Conservation (phyloP, 2,797 vertebrate species). For the Thaleichthys pacificus region DNA sequence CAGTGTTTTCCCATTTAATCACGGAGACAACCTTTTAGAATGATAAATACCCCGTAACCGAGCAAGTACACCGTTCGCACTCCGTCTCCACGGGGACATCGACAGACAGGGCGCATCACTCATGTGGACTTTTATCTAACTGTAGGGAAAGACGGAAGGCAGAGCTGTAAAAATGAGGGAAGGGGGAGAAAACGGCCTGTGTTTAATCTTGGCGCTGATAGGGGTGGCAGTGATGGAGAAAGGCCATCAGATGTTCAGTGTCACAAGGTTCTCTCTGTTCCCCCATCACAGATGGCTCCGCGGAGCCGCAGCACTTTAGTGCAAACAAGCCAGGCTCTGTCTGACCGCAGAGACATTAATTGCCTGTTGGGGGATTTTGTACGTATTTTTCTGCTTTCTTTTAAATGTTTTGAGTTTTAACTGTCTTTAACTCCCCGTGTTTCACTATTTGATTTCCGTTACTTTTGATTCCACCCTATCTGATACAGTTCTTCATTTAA, state of each 20-base stretch:
- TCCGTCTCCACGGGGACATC: neutral
- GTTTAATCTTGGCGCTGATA: slow-evolving; percentile 47
- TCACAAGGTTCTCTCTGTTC: slow-evolving; percentile 32
- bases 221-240: slow-evolving; percentile 36
- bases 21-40: neutral
- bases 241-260: slow-evolving; percentile 43
- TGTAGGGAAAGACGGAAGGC: slow-evolving; percentile 14
- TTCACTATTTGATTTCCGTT: neutral
- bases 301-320: slow-evolving; percentile 32
- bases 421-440: neutral
- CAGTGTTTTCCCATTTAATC: neutral
- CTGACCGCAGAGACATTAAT: neutral
- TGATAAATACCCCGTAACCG: neutral
- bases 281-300: slow-evolving; percentile 34
- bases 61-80: neutral
- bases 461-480: neutral
- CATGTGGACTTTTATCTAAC: slow-evolving; percentile 19
- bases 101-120: neutral
- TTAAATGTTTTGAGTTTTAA: neutral
- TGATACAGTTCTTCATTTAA: neutral
- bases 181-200: slow-evolving; percentile 18
- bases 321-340: neutral
- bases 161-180: slow-evolving; percentile 16
- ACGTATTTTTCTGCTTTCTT: neutral
- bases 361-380: too few relatives aligned